A percentile compares a stretch with the other conserved stretches of the same genome.
Conservation (phyloP, 1,140 invertebrate species). For the Zaprionus kolodkinae region DNA sequence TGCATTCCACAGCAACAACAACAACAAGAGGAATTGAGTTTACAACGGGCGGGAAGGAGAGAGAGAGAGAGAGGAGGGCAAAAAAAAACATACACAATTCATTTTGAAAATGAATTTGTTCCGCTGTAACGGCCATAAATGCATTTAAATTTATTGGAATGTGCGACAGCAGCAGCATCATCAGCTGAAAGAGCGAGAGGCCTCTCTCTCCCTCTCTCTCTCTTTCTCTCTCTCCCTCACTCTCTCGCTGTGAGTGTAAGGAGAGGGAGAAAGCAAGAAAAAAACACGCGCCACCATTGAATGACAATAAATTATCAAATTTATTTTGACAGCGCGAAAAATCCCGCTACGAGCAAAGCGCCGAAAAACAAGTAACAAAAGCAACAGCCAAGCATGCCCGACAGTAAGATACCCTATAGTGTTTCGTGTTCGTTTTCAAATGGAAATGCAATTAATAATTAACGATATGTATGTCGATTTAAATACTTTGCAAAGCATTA, state of each 20-base stretch:
- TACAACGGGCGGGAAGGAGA: slow-evolving; percentile 12
- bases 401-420: no score
- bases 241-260: slow-evolving; percentile 23
- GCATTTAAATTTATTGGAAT: slow-evolving; percentile 83
- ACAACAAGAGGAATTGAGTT: slow-evolving; percentile 39
- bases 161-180: slow-evolving; percentile 47
- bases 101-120: slow-evolving; percentile 81
- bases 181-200: slow-evolving; percentile 22
- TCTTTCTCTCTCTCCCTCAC: no score
- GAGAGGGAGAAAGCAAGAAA: slow-evolving; percentile 23
- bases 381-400: no score
- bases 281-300: slow-evolving; percentile 67
- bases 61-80: neutral
- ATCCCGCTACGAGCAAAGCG: slow-evolving; percentile 45
- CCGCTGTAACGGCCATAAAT: slow-evolving; percentile 81
- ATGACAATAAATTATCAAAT: slow-evolving; percentile 84
- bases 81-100: slow-evolving; percentile 73
- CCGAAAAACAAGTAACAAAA: slow-evolving; percentile 39
- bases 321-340: slow-evolving; percentile 83
- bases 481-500: no score
- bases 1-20: slow-evolving; percentile 51
- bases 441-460: no score
- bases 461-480: no score
- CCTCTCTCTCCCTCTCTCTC: neutral
- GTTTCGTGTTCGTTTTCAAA: no score